Base-by-base conservation (phyloP, 30 jellyfish, hydroid and myxozoan species). In the Turritopsis dohrnii region DNA sequence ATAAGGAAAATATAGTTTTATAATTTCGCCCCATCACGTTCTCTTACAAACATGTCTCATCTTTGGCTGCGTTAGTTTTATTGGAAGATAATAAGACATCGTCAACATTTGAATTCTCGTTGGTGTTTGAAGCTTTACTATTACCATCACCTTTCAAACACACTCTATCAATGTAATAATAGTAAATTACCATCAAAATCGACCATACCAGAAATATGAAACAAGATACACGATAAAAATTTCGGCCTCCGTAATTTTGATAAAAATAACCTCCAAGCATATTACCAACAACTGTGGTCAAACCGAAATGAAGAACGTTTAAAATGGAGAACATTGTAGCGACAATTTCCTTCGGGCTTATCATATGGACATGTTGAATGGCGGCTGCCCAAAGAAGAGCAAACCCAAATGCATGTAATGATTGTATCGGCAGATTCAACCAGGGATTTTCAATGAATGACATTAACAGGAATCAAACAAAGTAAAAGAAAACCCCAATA, bases 331-430 rank as follows among this genome's bases (percentile, higher is more conserved):
- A 83, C 74, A 89, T 66, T 1, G 94, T 89, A 21, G 96, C 90
- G 54, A 71, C 28, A 71, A 84, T 54, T 1, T 85, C 94, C 20
- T 69, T 53, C 1, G 94, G 86, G 28, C 94, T 89, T 72, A 82
- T 53, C 31, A 28, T 20, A 4, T 79, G 53, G n/a, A 87, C 85
- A 60, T 89, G 94, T 28, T 79, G 53, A 8, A 89, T 80, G 29
- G 88, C 84, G n/a, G 96, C 96, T 8, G 89, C 86, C 94, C 94
- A 84, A 82, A 84, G 75, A 80, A 85, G 29, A 21, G 96, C 94
- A 81, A 89, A 89, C 26, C 94, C 82, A 69, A 89, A 75, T 31
- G 94, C 65, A 83, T 85, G 96, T 5, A 85, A 79, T 26, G 81
- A 83, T 83, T 89, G 90, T 18, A 85, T 16, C 20, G 80, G 94